Percentiles rank a stretch among this genome's conserved stretches.
Conservation (phyloP, 53 echinoderm and acorn worm species). For the Paelopatides confundens region DNA sequence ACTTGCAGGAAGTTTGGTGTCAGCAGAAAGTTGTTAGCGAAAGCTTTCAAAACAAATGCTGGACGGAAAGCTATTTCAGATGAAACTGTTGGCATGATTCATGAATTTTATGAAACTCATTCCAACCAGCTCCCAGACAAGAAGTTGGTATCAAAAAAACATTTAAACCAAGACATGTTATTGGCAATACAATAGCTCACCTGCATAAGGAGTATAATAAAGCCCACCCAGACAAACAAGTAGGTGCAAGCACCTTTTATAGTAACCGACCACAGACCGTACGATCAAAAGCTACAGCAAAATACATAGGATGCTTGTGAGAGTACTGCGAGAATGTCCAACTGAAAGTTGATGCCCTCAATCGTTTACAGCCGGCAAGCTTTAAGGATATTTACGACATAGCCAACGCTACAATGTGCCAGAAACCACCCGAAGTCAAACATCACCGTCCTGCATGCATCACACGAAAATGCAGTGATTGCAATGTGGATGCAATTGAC, state of each 20-base stretch:
- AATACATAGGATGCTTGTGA: conserved; percentile 63
- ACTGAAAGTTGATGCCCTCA: conserved; percentile 40
- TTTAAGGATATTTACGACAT: background rate
- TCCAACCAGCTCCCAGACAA: background rate
- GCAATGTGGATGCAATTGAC: background rate
- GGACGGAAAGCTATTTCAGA: background rate
- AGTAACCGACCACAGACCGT: conserved; percentile 40
- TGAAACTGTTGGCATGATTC: background rate
- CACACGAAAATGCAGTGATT: background rate
- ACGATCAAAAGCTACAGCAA: conserved; percentile 4
- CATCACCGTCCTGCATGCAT: conserved; percentile 41
- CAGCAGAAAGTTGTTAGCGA: background rate
- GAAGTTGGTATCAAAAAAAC: background rate
- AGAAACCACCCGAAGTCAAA: background rate
- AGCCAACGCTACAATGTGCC: conserved; percentile 50
- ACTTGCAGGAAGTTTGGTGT: background rate
- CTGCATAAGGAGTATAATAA: conserved; percentile 25
- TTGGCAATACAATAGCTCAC: background rate
- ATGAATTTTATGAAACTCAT: background rate
- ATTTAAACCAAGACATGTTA: conserved; percentile 1
- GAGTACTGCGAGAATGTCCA: conserved; percentile 67
- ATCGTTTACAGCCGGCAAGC: conserved; percentile 9
- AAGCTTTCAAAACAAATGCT: background rate
- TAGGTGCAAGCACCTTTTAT: conserved; percentile 17
- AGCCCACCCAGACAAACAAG: conserved; percentile 8